Base-by-base conservation (phyloP, 2,797 vertebrate genomes). In the Gymnocypris eckloni region DNA sequence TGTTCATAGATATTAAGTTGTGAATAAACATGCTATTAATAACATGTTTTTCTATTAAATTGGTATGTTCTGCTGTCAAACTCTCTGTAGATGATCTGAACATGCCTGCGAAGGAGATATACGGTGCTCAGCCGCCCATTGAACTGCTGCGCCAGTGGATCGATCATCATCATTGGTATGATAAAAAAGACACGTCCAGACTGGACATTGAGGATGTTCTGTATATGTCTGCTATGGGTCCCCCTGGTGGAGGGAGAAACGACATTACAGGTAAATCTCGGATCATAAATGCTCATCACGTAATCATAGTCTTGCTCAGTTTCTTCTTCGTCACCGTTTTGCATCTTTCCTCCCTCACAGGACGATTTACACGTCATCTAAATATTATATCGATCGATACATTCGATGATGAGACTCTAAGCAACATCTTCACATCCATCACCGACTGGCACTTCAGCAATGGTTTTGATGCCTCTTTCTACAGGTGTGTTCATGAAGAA, bases 101-200 rank as follows among this genome's bases (percentile, higher is more conserved):
- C 90, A 99, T 99, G 98, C 98, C 98, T 64, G 96, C 97, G 64
- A 98, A 98, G 90, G 98, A 99, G 79, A 90, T 95, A 1, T 98
- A 98, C 7, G 98, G 97, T 28, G 98, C 98, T 20, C 98, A 99
- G 91, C 98, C 97, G 16, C 97, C 97, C 64, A 97, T 98, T 1
- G 98, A 99, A 90, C 94, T 99, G 54, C 93, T 99, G 48, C 95
- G 98, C 77, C 97, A 99, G 6, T 97, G 96, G 96, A 94, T 97
- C 48, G 97, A 98, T 91, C 98, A 99, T 0, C 93, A 92, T 70
- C 96, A 98, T 92, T 99, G 98, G 97, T 99, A 98, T 11, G 97
- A 98, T 92, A 97, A 93, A 92, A 98, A 97, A 82, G 97, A 98
- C 92, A 95, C 96, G 1, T 96, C 94, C 54, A 95, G 88, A 66